Base-by-base conservation (phyloP, 2,888 invertebrate species). In the Eurytoma adleriae region DNA sequence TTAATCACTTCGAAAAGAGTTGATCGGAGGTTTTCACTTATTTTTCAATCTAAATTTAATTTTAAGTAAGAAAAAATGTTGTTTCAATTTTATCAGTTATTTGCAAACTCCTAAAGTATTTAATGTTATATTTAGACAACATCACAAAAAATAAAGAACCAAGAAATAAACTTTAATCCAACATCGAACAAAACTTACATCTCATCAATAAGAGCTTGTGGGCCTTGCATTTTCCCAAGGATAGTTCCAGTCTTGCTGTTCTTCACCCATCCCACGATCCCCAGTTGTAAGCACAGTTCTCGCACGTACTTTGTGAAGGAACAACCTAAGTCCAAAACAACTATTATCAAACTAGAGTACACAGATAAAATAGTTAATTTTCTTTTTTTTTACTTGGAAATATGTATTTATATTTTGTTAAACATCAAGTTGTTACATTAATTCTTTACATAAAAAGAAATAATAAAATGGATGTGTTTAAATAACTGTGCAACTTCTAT, bases 201-300 rank as follows among this genome's bases (percentile, higher is more conserved):
- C 89, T 95, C 94, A 87, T 97, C 96, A 72, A 98, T 92, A 85
- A 94, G 93, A 10, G 93, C 92, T 88, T 95, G 96, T 62, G 93
- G 93, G 14, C 98, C 98, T 91, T 98, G 97, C 89, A 98, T 93
- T 91, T 96, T 96, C 71, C 98, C 98, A 10, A 96, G 93, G 74
- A 98, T 96, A 16, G 98, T 97, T 24, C 97, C 97, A 81, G 93
- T 94, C 90, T 95, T 95, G 62, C 96, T 96, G 91, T 98, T 98
- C 92, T 97, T 97, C 84, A 98, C 96, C 98, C 98, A 98, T 12
- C 98, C 98, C 30, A 94, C 94, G 54, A 98, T 92, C 24, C 94
- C 94, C 52, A 96, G 91, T 87, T 94, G 93, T 75, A 93, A 93
- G 72, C 96, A 95, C 83, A 95, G 92, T 88, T 97, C 96, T 85